Percentiles rank a stretch among this genome's conserved stretches.
Evolutionary conservation across 2,888 invertebrate species (phyloP).

Genomic region (Dyspetes luteomarginatus): DNA sequence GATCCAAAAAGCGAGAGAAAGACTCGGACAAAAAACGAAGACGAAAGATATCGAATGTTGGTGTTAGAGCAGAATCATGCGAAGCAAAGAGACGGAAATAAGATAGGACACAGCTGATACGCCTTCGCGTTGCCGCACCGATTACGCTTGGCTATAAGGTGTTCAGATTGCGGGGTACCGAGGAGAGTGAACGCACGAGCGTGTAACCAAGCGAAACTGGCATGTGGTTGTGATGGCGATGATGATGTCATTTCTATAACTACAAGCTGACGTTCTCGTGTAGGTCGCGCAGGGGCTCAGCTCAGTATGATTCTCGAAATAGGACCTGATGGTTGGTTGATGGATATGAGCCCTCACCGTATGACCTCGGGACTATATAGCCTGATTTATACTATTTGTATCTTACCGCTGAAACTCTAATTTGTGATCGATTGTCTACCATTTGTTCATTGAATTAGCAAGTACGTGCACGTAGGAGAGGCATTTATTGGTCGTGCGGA

Average conservation of each 20-base stretch:
- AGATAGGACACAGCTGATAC: slow-evolving; percentile 82
- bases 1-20: slow-evolving; percentile 71
- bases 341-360: not conserved
- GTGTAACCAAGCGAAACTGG: slow-evolving; percentile 51
- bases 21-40: slow-evolving; percentile 42
- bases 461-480: not conserved
- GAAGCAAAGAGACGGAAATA: slow-evolving; percentile 76
- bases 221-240: slow-evolving; percentile 67
- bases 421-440: not conserved
- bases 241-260: slow-evolving; percentile 81
- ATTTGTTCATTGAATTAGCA: not conserved
- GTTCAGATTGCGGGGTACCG: slow-evolving; percentile 41
- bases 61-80: too few relatives aligned
- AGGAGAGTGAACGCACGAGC: slow-evolving; percentile 47
- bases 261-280: slow-evolving; percentile 70
- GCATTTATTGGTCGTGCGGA: not conserved
- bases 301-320: slow-evolving; percentile 33
- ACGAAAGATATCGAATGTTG: slow-evolving; percentile 40
- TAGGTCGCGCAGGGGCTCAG: slow-evolving; percentile 62
- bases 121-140: slow-evolving; percentile 75
- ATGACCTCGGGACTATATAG: not conserved
- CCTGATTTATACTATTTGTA: not conserved
- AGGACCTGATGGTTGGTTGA: not conserved
- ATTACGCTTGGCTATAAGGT: slow-evolving; percentile 78
- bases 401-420: not conserved